A percentile compares a stretch with the other conserved stretches of the same genome.
Evolutionary conservation across 1,140 invertebrate species (phyloP).

Genomic region (Aphelinus atriplicis): DNA sequence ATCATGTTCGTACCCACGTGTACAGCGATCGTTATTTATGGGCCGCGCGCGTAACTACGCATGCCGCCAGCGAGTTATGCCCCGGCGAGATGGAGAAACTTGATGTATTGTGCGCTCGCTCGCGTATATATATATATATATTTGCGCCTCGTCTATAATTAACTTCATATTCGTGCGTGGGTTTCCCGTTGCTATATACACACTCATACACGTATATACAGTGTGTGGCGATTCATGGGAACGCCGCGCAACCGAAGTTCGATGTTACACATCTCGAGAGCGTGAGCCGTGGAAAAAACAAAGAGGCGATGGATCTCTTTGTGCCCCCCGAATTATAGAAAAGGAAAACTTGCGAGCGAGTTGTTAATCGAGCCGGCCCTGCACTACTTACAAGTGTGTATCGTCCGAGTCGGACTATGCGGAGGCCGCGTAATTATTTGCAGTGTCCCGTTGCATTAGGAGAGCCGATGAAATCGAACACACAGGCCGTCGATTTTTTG

Average conservation of each 20-base stretch:
- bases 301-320: not conserved
- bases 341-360: no score
- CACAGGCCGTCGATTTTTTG: no score
- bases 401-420: no score
- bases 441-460: no score
- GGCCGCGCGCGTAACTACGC: constrained; percentile 1
- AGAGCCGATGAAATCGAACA: no score
- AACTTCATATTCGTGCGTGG: constrained; percentile 7
- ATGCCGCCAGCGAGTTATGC: not conserved
- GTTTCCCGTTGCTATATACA: not conserved
- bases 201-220: not conserved
- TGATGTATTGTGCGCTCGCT: not conserved
- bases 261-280: no score
- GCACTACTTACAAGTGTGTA: no score
- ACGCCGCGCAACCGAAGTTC: not conserved
- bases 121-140: not conserved
- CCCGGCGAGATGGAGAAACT: no score
- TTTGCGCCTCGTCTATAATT: constrained; percentile 19
- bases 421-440: no score
- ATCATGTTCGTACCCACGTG: constrained; percentile 24
- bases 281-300: not conserved
- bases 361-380: no score
- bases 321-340: no score
- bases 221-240: constrained; percentile 16
- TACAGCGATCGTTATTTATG: constrained; percentile 22